Evolutionary conservation across 1,140 invertebrate genomes (phyloP).

Genomic region (Orius insidiosus): DNA sequence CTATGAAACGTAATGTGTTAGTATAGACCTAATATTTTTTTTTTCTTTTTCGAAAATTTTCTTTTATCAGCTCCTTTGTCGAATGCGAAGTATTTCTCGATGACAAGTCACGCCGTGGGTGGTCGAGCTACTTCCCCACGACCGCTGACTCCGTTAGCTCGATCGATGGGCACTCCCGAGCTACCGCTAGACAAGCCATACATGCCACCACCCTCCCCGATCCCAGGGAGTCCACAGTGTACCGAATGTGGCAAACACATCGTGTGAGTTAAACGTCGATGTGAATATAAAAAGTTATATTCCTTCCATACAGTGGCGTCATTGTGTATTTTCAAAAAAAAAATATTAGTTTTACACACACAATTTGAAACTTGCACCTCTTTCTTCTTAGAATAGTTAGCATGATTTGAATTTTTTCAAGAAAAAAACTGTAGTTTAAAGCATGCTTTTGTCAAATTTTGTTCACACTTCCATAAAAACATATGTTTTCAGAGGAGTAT

Average conservation of each 20-base stretch:
- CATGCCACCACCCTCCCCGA: slow-evolving; percentile 23
- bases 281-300: not conserved
- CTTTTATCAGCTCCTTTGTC: slow-evolving; percentile 23
- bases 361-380: too few relatives aligned
- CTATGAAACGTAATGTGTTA: not conserved
- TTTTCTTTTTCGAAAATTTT: not conserved
- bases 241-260: slow-evolving; percentile 53
- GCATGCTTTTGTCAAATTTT: not conserved
- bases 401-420: not conserved
- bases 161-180: slow-evolving; percentile 23
- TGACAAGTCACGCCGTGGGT: slow-evolving; percentile 39
- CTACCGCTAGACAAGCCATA: slow-evolving; percentile 26
- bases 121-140: slow-evolving; percentile 31
- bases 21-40: slow-evolving; percentile 3
- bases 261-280: slow-evolving; percentile 39
- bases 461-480: slow-evolving; percentile 1
- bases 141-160: slow-evolving; percentile 27
- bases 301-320: not conserved
- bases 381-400: not conserved
- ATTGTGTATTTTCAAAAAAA: not conserved
- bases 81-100: slow-evolving; percentile 39
- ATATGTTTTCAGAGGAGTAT: slow-evolving; percentile 68
- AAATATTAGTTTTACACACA: not conserved
- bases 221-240: slow-evolving; percentile 40
- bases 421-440: not conserved